Percentiles rank a stretch among this genome's conserved stretches.
phyloP scores from a whole-genome alignment of 2,113 vertebrate genomes.

The Mugil cephalus region DNA sequence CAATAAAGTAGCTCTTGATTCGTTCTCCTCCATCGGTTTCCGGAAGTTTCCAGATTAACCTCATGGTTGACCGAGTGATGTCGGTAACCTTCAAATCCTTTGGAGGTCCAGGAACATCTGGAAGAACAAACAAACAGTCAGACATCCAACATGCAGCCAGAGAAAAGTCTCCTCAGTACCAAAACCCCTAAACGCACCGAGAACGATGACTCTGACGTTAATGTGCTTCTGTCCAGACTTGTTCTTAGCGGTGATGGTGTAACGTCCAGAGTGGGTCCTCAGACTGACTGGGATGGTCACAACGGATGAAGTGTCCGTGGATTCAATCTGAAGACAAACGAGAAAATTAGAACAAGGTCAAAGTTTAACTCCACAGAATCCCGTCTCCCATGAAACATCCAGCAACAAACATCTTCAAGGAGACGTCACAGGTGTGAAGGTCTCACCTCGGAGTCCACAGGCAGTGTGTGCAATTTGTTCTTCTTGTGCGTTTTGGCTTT shows the following conservation, averaged over 20 bases:
- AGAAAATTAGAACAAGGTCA: too few relatives aligned
- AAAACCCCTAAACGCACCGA: conserved; percentile 84
- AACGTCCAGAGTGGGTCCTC: conserved; percentile 94
- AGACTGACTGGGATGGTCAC: conserved; percentile 89
- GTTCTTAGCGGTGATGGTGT: conserved; percentile 97
- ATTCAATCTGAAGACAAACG: conserved; percentile 86
- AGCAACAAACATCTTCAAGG: too few relatives aligned
- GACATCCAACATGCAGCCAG: background rate
- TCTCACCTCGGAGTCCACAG: conserved; percentile 87
- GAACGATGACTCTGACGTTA: conserved; percentile 93
- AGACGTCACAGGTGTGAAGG: background rate
- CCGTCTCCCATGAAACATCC: too few relatives aligned
- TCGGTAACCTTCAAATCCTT: conserved; percentile 97
- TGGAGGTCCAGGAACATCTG: conserved; percentile 95
- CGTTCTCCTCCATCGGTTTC: conserved; percentile 97
- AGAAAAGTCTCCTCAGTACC: background rate
- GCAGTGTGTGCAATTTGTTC: conserved; percentile 92
- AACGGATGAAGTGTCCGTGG: conserved; percentile 90
- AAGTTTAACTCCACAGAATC: too few relatives aligned
- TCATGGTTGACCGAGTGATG: conserved; percentile 91
- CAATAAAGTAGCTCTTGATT: conserved; percentile 97
- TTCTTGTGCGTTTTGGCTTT: conserved; percentile 92
- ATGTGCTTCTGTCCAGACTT: conserved; percentile 97
- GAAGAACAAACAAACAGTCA: background rate
- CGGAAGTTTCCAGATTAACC: conserved; percentile 97